Evolutionary conservation across 2,888 invertebrate genomes (phyloP), one percentile per base, ranked within the genome.

Genomic region (Polydrusus tereticollis): DNA sequence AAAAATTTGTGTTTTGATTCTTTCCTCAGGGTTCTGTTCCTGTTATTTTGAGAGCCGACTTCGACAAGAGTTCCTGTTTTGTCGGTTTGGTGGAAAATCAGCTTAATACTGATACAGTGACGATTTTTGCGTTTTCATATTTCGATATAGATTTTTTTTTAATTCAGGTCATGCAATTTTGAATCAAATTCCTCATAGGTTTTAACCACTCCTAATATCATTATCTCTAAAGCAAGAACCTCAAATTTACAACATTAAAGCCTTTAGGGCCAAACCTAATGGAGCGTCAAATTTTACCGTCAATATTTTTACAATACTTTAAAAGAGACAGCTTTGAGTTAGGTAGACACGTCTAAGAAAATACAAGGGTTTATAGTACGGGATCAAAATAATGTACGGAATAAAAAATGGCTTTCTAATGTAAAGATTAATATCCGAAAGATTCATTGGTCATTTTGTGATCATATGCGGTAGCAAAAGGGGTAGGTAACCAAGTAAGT

Each of bases 281-380:
- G 68, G 68, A 66, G 65, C 65, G 62, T 66, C 50, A 62, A 57
- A 67, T 71, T 72, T 67, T 65, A 72, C 64, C 72, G 60, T 65
- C 65, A 74, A 74, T 74, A 76, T 74, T 74, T 71, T 74, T 67
- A 72, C 65, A 68, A 69, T 66, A 58, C 63, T 72, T 72, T 69
- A 16, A 55, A 29, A 18, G 52, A 33, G 8, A 55, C 16, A 55
- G 8, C 16, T 55, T 55, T 8, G 1, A 55, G 29, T 10, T 16
- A 55, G 50, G 50, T 50, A 50, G 50, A 23, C n/a, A 14, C 7
- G 12, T 14, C 50, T n/a, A 50, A 26, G 29, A 14, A 55, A 55
- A n/a, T 55, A 29, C 33, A 16, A 55, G 29, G 52, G 52, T 55
- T 16, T 10, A 3, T 16, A 16, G 0, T 6, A 55, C 33, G 1